Conservation (phyloP, 2,888 invertebrate species). For the Bombyx huttoni region DNA sequence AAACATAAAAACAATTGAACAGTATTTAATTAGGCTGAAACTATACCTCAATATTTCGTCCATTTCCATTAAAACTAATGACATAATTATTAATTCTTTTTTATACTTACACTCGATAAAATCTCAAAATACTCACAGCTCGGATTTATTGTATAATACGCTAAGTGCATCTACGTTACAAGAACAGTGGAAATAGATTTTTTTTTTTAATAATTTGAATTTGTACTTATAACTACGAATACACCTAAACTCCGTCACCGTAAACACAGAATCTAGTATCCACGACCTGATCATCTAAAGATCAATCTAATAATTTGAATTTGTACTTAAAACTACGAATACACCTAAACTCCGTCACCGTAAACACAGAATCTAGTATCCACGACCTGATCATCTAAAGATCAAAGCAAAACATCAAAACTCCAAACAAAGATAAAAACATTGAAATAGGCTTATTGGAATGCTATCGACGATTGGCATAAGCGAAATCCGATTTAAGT, state of each 20-base stretch:
- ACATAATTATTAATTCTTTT: slow-evolving; percentile 27
- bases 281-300: slow-evolving; percentile 28
- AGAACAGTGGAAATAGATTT: slow-evolving; percentile 56
- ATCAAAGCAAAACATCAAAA: slow-evolving; percentile 12
- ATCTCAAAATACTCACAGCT: slow-evolving; percentile 73
- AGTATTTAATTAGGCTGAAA: slow-evolving; percentile 65
- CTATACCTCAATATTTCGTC: slow-evolving; percentile 48
- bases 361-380: slow-evolving; percentile 38
- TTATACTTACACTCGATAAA: slow-evolving; percentile 68
- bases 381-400: slow-evolving; percentile 28
- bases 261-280: slow-evolving; percentile 38
- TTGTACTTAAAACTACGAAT: slow-evolving; percentile 63
- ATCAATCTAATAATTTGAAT: slow-evolving; percentile 63
- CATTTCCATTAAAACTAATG: slow-evolving; percentile 46
- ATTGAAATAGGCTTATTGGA: slow-evolving; percentile 7
- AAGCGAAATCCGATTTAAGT: slow-evolving; percentile 9
- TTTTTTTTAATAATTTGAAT: slow-evolving; percentile 62
- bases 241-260: slow-evolving; percentile 41
- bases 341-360: slow-evolving; percentile 41
- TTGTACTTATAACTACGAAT: slow-evolving; percentile 63
- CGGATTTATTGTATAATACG: slow-evolving; percentile 68
- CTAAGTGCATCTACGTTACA: slow-evolving; percentile 72
- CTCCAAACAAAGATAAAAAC: slow-evolving; percentile 7
- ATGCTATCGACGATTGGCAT: not conserved
- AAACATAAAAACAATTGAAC: slow-evolving; percentile 46